Conservation (phyloP, 2,113 vertebrate genomes). For the Rhegmatorhina hoffmannsi region DNA sequence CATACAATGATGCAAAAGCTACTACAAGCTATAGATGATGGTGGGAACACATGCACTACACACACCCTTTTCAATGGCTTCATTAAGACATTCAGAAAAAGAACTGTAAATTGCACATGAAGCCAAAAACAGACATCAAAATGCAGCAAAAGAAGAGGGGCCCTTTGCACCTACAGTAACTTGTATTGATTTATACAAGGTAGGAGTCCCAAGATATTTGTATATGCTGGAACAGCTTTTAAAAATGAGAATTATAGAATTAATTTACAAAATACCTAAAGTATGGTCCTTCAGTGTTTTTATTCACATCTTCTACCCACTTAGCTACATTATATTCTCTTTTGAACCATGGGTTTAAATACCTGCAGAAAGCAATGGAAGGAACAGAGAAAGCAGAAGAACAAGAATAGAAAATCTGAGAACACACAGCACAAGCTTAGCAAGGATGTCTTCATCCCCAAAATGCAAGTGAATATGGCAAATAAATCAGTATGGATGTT, state of each 20-base stretch:
- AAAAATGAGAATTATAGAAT: conserved; percentile 76
- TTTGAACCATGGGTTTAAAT: conserved; percentile 99
- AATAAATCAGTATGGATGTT: conserved; percentile 72
- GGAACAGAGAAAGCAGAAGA: conserved; percentile 89
- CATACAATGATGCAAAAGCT: conserved; percentile 81
- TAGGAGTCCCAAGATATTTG: conserved; percentile 67
- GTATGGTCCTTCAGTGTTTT: conserved; percentile 98
- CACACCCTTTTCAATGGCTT: conserved; percentile 74
- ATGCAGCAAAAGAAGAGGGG: conserved; percentile 78
- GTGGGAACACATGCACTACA: conserved; percentile 78
- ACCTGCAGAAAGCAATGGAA: conserved; percentile 95
- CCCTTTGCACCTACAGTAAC: conserved; percentile 72
- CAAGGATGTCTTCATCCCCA: conserved; percentile 85
- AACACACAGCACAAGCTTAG: conserved; percentile 91
- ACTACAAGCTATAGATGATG: conserved; percentile 78
- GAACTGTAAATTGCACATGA: conserved; percentile 69
- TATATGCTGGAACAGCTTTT: conserved; percentile 76
- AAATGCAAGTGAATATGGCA: conserved; percentile 82
- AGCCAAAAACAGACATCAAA: conserved; percentile 73
- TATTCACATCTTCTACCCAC: conserved; percentile 99
- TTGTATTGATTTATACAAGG: conserved; percentile 81
- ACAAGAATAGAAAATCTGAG: conserved; percentile 90
- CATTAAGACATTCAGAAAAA: conserved; percentile 77
- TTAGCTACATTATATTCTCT: conserved; percentile 99
- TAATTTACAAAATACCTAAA: conserved; percentile 96